These are phyloP conservation scores for Brenthis ino DNA, from an alignment of 2,888 invertebrate genomes.

Conservation along the genomic window DNA sequence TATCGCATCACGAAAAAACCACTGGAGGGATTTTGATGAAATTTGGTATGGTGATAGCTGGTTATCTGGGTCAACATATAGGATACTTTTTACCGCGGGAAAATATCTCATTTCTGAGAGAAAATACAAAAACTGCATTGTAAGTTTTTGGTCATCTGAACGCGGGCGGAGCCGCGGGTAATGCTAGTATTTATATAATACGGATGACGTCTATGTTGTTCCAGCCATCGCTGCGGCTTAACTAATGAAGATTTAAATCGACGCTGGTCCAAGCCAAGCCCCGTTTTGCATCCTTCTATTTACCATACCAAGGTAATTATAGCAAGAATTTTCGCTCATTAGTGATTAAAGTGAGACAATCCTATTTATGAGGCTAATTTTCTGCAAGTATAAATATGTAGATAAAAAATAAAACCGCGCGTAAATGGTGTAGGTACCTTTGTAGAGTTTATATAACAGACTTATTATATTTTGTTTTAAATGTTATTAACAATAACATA, in stretches of 20 bases:
- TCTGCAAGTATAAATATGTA: conserved; percentile 29
- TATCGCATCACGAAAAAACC: too few species aligned
- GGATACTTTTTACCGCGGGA: too few species aligned
- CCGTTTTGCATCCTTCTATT: conserved; percentile 89
- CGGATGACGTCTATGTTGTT: conserved; percentile 63
- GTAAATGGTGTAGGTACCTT: conserved; percentile 22
- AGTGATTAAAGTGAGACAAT: conserved; percentile 40
- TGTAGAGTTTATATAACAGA: conserved; percentile 5
- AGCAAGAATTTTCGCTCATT: conserved; percentile 40
- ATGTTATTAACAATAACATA: background rate
- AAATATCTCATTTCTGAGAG: too few species aligned
- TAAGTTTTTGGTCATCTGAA: too few species aligned
- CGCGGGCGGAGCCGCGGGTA: too few species aligned
- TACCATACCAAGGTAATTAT: conserved; percentile 88
- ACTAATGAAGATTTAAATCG: conserved; percentile 93
- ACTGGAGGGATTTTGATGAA: too few species aligned
- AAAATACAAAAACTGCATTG: too few species aligned
- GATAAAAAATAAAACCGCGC: conserved; percentile 31
- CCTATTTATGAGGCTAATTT: conserved; percentile 40
- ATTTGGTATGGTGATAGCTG: too few species aligned
- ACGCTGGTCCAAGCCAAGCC: conserved; percentile 90
- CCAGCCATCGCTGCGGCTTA: conserved; percentile 91
- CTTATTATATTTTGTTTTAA: conserved; percentile 10
- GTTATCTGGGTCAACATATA: too few species aligned
- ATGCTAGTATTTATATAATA: conserved; percentile 45